Percentiles rank a stretch among this genome's conserved stretches.
Conservation (phyloP, 2,797 vertebrate genomes). For the Falco peregrinus region DNA sequence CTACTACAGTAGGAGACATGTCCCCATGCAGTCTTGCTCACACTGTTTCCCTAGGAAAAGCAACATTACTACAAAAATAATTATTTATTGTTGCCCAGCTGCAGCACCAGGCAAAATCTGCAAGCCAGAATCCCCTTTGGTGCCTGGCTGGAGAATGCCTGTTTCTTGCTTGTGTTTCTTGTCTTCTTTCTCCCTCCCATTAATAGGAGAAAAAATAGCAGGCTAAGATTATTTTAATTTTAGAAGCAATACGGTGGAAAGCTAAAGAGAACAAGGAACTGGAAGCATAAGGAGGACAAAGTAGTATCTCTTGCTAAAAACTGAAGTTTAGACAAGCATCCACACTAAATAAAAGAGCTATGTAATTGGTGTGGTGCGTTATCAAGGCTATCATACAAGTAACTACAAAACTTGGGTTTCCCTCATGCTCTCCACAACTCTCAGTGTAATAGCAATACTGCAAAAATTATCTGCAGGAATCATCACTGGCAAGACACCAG, state of each 20-base stretch:
- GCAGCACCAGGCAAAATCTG: background rate
- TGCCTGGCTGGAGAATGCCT: background rate
- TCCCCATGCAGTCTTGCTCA: background rate
- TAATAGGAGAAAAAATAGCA: background rate
- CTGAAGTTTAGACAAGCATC: background rate
- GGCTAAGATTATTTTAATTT: background rate
- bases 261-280: background rate
- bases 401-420: background rate
- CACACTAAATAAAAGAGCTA: background rate
- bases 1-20: background rate
- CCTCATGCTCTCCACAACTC: background rate
- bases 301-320: background rate
- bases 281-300: background rate
- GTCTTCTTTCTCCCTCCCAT: background rate
- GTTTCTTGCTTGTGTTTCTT: background rate
- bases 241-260: background rate
- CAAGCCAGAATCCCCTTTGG: background rate
- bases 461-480: background rate
- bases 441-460: background rate
- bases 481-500: background rate
- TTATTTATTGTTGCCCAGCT: background rate
- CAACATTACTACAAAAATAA: background rate
- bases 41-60: background rate
- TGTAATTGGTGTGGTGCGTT: background rate
- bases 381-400: background rate